phyloP scores from a whole-genome alignment of 1,140 invertebrate species.

The Orius laevigatus region DNA sequence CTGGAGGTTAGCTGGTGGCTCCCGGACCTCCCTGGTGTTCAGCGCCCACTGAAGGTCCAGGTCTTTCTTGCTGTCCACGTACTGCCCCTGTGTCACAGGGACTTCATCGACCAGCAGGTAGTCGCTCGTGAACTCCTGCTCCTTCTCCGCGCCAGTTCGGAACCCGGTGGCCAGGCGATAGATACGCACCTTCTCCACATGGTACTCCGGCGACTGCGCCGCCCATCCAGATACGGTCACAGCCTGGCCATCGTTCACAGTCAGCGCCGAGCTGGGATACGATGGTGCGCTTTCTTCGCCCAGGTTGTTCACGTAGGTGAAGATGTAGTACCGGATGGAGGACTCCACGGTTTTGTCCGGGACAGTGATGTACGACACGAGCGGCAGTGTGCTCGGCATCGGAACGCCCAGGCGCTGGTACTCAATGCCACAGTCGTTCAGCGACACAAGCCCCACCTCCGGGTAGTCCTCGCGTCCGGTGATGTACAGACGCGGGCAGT shows the following conservation, averaged over 20 bases:
- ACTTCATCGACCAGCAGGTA: not conserved
- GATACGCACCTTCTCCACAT: not conserved
- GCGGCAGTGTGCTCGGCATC: not conserved
- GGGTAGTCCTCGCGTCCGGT: not conserved
- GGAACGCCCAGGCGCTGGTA: not conserved
- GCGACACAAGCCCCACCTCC: not conserved
- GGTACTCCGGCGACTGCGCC: not conserved
- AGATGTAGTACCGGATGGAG: no score
- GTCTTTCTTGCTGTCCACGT: not conserved
- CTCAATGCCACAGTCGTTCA: not conserved
- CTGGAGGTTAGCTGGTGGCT: not conserved
- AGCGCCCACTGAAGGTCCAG: not conserved
- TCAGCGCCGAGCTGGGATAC: no score
- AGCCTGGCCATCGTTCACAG: no score
- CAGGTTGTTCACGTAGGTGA: no score
- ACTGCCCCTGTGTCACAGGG: not conserved
- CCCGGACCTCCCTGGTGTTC: not conserved
- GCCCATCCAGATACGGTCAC: not conserved
- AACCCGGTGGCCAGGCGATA: not conserved
- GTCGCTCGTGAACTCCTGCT: not conserved
- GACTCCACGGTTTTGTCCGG: no score
- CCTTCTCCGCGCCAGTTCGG: not conserved
- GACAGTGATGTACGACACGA: no score
- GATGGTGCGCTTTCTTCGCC: no score
- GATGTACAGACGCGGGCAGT: not conserved